Percentiles rank a stretch among this genome's conserved stretches.
phyloP scores from a whole-genome alignment of 1,140 invertebrate genomes.

The Lordiphosa stackelbergi region DNA sequence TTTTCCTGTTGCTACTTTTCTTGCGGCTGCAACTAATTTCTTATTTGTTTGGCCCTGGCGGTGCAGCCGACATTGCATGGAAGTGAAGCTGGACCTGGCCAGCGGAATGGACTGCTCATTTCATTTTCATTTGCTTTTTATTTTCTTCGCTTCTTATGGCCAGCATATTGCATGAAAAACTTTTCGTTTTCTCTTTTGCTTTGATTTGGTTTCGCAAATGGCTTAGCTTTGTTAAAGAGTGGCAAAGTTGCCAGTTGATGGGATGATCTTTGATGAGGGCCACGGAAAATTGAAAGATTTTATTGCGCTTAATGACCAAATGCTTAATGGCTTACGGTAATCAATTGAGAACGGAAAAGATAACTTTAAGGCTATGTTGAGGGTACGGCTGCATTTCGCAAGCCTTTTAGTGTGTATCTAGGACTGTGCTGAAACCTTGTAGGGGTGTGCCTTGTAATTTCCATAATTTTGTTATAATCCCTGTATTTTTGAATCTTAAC shows the following conservation, averaged over 20 bases:
- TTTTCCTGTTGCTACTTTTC: conserved; percentile 53
- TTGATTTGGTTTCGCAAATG: conserved; percentile 49
- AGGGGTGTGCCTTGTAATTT: too few species aligned
- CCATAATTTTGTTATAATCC: too few species aligned
- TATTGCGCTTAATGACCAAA: conserved; percentile 25
- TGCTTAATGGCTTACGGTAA: not conserved
- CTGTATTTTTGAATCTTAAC: too few species aligned
- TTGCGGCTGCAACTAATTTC: conserved; percentile 67
- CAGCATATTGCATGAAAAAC: conserved; percentile 66
- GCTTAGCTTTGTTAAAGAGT: conserved; percentile 44
- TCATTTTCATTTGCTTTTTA: conserved; percentile 58
- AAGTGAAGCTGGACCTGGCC: conserved; percentile 17
- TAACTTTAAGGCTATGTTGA: too few species aligned
- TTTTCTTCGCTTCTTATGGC: conserved; percentile 29
- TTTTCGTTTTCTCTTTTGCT: conserved; percentile 64
- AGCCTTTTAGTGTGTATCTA: too few species aligned
- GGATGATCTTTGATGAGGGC: conserved; percentile 51
- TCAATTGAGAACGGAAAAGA: not conserved
- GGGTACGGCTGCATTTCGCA: too few species aligned
- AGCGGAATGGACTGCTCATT: conserved; percentile 56
- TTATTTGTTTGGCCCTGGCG: conserved; percentile 67
- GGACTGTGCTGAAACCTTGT: too few species aligned
- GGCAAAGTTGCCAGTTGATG: conserved; percentile 30
- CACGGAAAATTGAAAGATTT: not conserved
- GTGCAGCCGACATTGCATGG: conserved; percentile 29